These are phyloP conservation scores for Bradysia coprophila DNA, from an alignment of 1,140 invertebrate species.

Conservation along the genomic window DNA sequence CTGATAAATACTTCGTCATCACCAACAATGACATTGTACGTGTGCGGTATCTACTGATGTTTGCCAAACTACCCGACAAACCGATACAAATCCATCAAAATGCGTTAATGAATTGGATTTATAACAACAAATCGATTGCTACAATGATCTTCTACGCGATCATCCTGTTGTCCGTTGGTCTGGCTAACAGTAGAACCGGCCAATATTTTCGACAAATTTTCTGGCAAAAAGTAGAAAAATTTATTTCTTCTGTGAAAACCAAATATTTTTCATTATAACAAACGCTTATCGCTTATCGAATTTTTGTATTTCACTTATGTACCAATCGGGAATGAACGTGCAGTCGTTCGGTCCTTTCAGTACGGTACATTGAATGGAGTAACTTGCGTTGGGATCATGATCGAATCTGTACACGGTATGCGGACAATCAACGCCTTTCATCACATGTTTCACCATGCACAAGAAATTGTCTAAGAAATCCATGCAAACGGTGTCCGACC, in stretches of 20 bases:
- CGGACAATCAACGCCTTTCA: conserved; percentile 6
- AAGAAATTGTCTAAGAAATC: conserved; percentile 8
- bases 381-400: conserved; percentile 3
- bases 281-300: too few relatives aligned
- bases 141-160: conserved; percentile 5
- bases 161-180: conserved; percentile 5
- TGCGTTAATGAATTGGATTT: conserved; percentile 3
- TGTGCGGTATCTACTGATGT: conserved; percentile 59
- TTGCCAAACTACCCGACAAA: conserved; percentile 24
- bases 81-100: neutral
- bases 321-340: conserved; percentile 9
- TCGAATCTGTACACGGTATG: conserved; percentile 8
- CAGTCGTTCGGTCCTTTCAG: conserved; percentile 2
- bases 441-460: conserved; percentile 2
- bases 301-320: conserved; percentile 1
- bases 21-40: conserved; percentile 55
- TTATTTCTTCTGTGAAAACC: too few relatives aligned
- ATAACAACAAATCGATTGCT: conserved; percentile 2
- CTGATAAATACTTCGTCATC: conserved; percentile 53
- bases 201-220: too few relatives aligned
- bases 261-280: too few relatives aligned
- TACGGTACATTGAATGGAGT: conserved; percentile 3
- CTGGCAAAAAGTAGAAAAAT: too few relatives aligned
- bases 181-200: conserved; percentile 7
- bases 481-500: conserved; percentile 6